A percentile compares a stretch with the other conserved stretches of the same genome.
Evolutionary conservation across 2,113 vertebrate genomes (phyloP).

Genomic region (Sphyrna mokarran): DNA sequence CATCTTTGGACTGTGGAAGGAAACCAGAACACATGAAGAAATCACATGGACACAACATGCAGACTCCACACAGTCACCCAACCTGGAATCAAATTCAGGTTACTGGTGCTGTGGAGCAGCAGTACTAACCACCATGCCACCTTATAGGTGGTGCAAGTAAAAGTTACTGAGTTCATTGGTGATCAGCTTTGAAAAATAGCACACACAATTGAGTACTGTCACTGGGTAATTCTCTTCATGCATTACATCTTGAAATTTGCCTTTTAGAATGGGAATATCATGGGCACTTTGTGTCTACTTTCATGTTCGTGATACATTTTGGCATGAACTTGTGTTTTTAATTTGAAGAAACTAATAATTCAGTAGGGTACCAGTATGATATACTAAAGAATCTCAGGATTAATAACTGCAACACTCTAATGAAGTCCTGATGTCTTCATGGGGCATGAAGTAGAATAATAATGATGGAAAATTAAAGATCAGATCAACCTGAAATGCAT

Average conservation of each 20-base stretch:
- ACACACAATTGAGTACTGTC: too few relatives aligned
- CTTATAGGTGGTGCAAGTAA: too few relatives aligned
- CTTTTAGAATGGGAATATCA: neutral
- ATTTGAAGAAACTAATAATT: neutral
- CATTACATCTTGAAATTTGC: neutral
- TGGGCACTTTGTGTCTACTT: neutral
- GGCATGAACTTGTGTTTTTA: neutral
- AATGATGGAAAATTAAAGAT: neutral
- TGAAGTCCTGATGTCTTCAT: neutral
- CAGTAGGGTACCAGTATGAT: neutral
- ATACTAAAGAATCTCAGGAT: neutral
- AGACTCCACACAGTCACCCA: too few relatives aligned
- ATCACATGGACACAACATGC: too few relatives aligned
- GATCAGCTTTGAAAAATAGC: too few relatives aligned
- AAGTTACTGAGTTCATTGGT: too few relatives aligned
- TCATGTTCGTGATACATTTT: neutral
- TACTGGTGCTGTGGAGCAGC: too few relatives aligned
- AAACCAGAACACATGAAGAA: too few relatives aligned
- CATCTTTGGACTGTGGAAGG: too few relatives aligned
- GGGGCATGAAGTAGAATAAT: neutral
- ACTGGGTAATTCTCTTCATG: too few relatives aligned
- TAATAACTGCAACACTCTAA: neutral
- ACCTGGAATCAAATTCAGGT: too few relatives aligned
- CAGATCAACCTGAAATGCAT: neutral
- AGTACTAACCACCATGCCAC: too few relatives aligned